phyloP scores from a whole-genome alignment of 2,797 vertebrate genomes.

The Xyrichtys novacula region DNA sequence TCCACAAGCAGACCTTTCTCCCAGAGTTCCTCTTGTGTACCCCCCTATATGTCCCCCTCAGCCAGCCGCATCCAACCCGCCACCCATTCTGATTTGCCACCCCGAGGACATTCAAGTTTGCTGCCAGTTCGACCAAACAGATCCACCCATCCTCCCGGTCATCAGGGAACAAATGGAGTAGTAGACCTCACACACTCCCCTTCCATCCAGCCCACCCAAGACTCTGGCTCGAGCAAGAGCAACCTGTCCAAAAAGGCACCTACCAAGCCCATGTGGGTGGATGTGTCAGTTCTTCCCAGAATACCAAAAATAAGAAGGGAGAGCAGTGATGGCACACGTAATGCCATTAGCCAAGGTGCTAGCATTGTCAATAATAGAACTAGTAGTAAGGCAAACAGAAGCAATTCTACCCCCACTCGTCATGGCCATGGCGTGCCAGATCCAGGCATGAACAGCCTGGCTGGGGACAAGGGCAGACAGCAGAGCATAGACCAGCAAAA shows the following conservation, averaged over 20 bases:
- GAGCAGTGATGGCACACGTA: constrained; percentile 38
- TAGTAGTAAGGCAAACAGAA: constrained; percentile 74
- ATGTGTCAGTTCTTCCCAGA: constrained; percentile 91
- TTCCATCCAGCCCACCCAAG: constrained; percentile 30
- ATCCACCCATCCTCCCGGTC: constrained; percentile 17
- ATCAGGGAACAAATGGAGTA: constrained; percentile 40
- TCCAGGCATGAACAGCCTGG: constrained; percentile 87
- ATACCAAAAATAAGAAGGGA: constrained; percentile 96
- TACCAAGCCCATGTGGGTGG: constrained; percentile 85
- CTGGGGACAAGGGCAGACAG: constrained; percentile 86
- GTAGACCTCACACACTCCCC: constrained; percentile 26
- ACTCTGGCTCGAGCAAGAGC: constrained; percentile 58
- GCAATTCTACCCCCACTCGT: constrained; percentile 28
- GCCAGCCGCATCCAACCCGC: constrained; percentile 30
- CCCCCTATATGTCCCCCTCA: constrained; percentile 29
- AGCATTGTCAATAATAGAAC: constrained; percentile 39
- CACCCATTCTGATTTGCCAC: constrained; percentile 34
- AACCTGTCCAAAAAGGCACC: constrained; percentile 73
- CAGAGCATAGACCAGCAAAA: constrained; percentile 79
- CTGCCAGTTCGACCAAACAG: constrained; percentile 59
- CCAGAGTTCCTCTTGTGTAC: constrained; percentile 51
- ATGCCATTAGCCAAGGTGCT: constrained; percentile 20
- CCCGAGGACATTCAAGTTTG: constrained; percentile 42
- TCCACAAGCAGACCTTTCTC: constrained; percentile 51
- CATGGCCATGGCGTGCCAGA: constrained; percentile 79